Evolutionary conservation across 2,888 invertebrate species (phyloP), one percentile per base, ranked within the genome.

Genomic region (Mechanitis messenoides): DNA sequence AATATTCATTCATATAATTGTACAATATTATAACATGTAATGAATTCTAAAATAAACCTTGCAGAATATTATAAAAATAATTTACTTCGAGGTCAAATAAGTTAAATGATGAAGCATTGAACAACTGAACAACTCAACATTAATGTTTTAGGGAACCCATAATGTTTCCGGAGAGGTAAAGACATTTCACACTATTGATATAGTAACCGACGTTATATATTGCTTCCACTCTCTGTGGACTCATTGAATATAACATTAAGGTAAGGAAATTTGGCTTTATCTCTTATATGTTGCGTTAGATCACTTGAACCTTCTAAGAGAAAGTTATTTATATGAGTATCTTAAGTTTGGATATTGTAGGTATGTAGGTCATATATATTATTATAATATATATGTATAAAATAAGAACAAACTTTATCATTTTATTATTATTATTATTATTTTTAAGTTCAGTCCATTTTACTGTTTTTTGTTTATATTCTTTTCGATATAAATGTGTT

Each of bases 111-210:
- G 31, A 9, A 31, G 28, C 9, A 31, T 50, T 50, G 31, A 50
- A 9, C 20, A 20, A 20, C 20, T 20, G 20, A 20, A 20, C 20
- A 20, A 20, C 20, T 31, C 31, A 11, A 31, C 31, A 50, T 9
- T 42, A 50, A 50, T 31, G 31, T 31, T 31, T 50, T 31, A 28
- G 50, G 50, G 31, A 50, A 50, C 50, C 31, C 5, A 7, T 47
- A 50, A 50, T 50, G 50, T 50, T 50, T 31, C 50, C 50, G 50
- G 50, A 31, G 50, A 50, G 50, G 31, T 9, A 31, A 50, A 50
- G 50, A 50, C 50, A 50, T 50, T 50, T 50, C 50, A 50, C 50
- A 31, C 50, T 50, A 50, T 50, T 50, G 50, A 50, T 31, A 50
- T 50, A 50, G 28, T 50, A 50, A 50, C 31, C 28, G 42, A 42